Percentiles rank a stretch among this genome's conserved stretches.
These are phyloP conservation scores for Antennarius maculatus DNA, from an alignment of 2,797 vertebrate species.

Conservation along the genomic window DNA sequence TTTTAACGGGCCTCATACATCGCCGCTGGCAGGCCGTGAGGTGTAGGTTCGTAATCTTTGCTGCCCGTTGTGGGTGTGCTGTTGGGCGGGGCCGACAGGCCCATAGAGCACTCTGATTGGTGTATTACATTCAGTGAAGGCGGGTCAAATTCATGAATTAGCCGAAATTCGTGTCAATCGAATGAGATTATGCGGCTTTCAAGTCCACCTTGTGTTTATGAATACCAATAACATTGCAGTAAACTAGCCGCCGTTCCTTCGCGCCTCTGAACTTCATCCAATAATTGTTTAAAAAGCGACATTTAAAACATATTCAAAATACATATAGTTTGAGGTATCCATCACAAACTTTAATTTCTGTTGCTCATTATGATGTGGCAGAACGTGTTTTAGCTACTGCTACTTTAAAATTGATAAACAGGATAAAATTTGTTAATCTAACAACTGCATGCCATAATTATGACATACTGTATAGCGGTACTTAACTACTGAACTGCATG, in stretches of 20 bases:
- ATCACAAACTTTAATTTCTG: background rate
- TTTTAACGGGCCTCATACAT: constrained; percentile 69
- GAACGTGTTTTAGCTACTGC: too few relatives aligned
- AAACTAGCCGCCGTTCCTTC: background rate
- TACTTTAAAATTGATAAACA: too few relatives aligned
- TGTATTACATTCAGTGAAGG: constrained; percentile 19
- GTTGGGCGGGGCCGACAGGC: constrained; percentile 33
- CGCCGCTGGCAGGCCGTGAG: constrained; percentile 24
- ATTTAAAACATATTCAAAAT: background rate
- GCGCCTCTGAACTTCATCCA: background rate
- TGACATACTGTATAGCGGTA: too few relatives aligned
- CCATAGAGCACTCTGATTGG: constrained; percentile 58
- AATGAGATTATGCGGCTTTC: constrained; percentile 49
- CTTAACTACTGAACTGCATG: too few relatives aligned
- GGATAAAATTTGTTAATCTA: too few relatives aligned
- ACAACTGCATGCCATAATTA: too few relatives aligned
- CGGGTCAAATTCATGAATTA: constrained; percentile 31
- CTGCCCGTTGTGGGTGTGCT: constrained; percentile 36
- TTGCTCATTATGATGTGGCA: background rate
- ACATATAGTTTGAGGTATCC: too few relatives aligned
- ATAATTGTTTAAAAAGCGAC: too few relatives aligned
- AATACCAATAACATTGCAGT: background rate
- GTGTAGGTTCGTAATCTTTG: constrained; percentile 23
- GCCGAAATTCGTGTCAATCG: constrained; percentile 57
- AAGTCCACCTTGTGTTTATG: constrained; percentile 5